Base-by-base conservation (phyloP, 2,113 vertebrate genomes). In the Phainopepla nitens region DNA sequence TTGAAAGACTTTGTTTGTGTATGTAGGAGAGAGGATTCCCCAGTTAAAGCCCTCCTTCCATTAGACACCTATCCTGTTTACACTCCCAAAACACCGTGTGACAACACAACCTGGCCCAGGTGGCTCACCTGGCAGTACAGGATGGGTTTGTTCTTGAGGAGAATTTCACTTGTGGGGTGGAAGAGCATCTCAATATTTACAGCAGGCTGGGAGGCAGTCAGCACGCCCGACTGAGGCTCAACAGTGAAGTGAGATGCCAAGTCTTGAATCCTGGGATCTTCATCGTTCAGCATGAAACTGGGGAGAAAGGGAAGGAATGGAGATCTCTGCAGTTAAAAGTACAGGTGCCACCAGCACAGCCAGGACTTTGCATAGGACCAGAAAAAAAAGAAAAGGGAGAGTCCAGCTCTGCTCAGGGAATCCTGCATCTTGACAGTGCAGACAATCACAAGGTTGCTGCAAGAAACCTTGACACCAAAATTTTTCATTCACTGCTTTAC, bases 61-160 rank as follows among this genome's bases (percentile, higher is more conserved):
- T 44, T 24, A 73, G 58, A 58, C 23, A 45, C 6, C 1, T 7
- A 2, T 61, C 44, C 33, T 72, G 20, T 39, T 60, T 13, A 19
- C 0, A 0, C 39, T 65, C 45, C 23, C 69, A 19, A 39, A 54
- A 13, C 15, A 7, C 1, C 2, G 8, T 18, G 58, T 58, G 64
- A 11, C 41, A 35, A 23, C 44, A 20, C 15, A 7, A 2, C 50
- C 47, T 18, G 27, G n/a, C 65, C 42, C 33, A 23, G 42, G 22
- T 39, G 25, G 60, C 97, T 96, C 89, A 99, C 99, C 97, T 99
- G 98, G 94, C 99, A 99, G 24, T 61, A 82, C 44, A 99, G 95
- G 93, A 99, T 28, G 25, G 98, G 97, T 22, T 98, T 97, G 35
- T 98, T 97, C 62, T 84, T 96, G 3, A 99, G 93, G 9, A 57